Base-by-base conservation (phyloP, 2,888 invertebrate species). In the Melieria omissa region DNA sequence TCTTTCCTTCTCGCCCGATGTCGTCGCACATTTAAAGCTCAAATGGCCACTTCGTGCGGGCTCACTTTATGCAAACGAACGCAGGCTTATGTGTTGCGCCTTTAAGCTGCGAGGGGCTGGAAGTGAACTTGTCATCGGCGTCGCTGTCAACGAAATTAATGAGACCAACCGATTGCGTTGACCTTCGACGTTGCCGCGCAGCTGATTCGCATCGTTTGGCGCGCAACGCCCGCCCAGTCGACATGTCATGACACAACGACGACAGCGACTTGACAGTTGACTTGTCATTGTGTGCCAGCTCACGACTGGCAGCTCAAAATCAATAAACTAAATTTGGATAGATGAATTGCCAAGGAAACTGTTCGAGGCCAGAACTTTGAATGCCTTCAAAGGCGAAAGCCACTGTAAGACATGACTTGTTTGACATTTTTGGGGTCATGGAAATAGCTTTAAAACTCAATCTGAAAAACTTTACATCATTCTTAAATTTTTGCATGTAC, bases 231-330 rank as follows among this genome's bases (percentile, higher is more conserved):
- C 7, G 14, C 14, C 14, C 52, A 52, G 60, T 41, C 42, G 42
- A 60, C 65, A 58, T 65, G 45, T 71, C 58, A 49, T 82, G 80
- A 81, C 81, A 81, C 74, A 78, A 74, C 78, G 78, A 80, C 81
- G 82, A 81, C 79, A 81, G 77, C 77, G 78, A 75, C 77, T 79
- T 79, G 81, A 80, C 69, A 77, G 71, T 74, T 73, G 63, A 68
- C 73, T 73, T 73, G 72, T 73, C 44, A 8, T 41, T 61, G 61
- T n/a, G n/a, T n/a, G n/a, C n/a, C n/a, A n/a, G n/a, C n/a, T 42
- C 44, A 44, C 29, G 42, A 7, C 4, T 16, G 9, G 61, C 5
- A 44, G 44, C 41, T 42, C n/a, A 42, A 61, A 61, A 61, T 61
- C 61, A 61, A 61, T 61, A n/a, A 61, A 61, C 12, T 61, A 45